Base-by-base conservation (phyloP, 2,888 invertebrate species). In the Dasysyrphus tricinctus region DNA sequence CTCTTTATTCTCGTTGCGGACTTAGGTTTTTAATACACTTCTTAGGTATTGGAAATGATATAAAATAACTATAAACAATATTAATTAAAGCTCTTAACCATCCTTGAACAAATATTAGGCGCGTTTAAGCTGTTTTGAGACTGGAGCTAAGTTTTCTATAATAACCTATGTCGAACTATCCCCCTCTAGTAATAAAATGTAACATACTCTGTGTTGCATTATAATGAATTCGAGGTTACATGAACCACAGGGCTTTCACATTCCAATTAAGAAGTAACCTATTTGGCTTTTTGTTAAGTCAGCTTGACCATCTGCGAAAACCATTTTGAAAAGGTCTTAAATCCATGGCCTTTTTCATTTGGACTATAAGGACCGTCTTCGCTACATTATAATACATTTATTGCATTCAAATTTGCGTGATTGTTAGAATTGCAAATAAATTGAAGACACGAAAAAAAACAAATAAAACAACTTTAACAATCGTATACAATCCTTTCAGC, bases 401-500 rank as follows among this genome's bases (percentile, higher is more conserved):
- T 39, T 44, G 42, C 61, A 44, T 80, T 76, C 56, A 19, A 37
- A 65, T 78, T 86, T 44, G 82, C 86, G 82, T 86, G 86, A 82
- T 86, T 54, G n/a, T 11, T 24, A 65, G 11, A 39, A 69, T 70
- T 16, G 74, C 78, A 78, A 85, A 73, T 51, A 78, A 77, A 81
- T 74, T 65, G 69, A 47, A 65, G 16, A 16, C 12, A 39, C 1
- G 67, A 76, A 77, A 39, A 56, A 74, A 56, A 42, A 37, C 2
- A 72, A 76, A 73, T 37, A 59, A 67, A 42, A 37, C 19, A 54
- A 67, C 29, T 44, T 57, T 82, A 57, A 69, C 73, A 81, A 70
- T 78, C 61, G 81, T 59, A 24, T 24, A 75, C 86, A 86, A 82
- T 86, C 75, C 82, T 82, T 59, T 79, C 81, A 75, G 82, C 86